Conservation (phyloP, 1,140 invertebrate genomes). For the Sycobia sp. region DNA sequence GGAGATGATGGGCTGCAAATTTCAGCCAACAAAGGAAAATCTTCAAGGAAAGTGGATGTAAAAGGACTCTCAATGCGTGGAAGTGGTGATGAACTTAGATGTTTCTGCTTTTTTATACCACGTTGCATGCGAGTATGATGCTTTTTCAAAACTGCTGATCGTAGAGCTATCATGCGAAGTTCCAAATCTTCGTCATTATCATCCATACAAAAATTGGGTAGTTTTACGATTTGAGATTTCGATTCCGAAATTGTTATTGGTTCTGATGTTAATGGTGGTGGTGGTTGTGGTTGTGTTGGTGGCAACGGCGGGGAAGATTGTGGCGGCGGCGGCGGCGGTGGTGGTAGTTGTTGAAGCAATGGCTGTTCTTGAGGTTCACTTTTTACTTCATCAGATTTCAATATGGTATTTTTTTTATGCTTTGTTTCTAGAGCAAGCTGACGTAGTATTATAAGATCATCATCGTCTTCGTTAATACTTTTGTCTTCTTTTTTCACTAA, state of each 20-base stretch:
- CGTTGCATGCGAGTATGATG: constrained; percentile 44
- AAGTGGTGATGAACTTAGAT: background rate
- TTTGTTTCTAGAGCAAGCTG: constrained; percentile 54
- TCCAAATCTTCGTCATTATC: constrained; percentile 51
- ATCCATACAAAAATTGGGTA: constrained; percentile 8
- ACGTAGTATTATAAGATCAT: constrained; percentile 48
- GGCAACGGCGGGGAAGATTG: background rate
- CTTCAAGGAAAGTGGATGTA: constrained; percentile 46
- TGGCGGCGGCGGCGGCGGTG: background rate
- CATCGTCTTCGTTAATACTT: constrained; percentile 46
- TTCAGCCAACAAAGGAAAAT: constrained; percentile 39
- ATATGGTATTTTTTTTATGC: constrained; percentile 38
- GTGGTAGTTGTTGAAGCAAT: too few relatives aligned
- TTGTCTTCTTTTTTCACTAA: background rate
- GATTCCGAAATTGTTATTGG: background rate
- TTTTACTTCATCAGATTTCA: background rate
- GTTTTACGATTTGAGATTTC: constrained; percentile 9
- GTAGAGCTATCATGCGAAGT: constrained; percentile 53
- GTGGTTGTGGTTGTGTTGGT: background rate
- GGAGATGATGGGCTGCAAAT: constrained; percentile 8
- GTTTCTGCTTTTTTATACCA: constrained; percentile 30
- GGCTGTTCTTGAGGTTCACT: background rate
- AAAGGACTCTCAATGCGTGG: constrained; percentile 50
- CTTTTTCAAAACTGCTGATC: constrained; percentile 54
- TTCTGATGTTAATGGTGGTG: background rate